These are phyloP conservation scores for Entomyzon cyanotis DNA, from an alignment of 2,113 vertebrate genomes.

Conservation along the genomic window DNA sequence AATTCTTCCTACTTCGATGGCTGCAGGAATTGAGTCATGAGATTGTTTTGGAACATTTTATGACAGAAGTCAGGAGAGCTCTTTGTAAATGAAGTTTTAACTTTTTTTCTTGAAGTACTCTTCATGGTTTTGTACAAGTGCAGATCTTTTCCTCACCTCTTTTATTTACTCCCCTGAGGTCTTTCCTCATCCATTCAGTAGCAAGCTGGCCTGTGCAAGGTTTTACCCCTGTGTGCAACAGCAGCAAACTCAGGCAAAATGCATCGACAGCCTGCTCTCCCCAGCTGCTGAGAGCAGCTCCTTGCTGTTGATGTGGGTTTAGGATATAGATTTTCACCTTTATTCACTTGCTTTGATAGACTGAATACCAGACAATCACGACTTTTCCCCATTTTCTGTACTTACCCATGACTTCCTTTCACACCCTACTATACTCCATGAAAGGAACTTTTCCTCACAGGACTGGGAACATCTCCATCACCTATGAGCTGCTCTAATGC, in stretches of 20 bases:
- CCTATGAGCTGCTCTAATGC: neutral
- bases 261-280: accelerated
- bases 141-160: neutral
- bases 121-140: neutral
- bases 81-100: neutral
- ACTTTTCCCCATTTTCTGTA: neutral
- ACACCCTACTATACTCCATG: accelerated
- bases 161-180: neutral
- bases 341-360: neutral
- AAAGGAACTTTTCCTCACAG: neutral
- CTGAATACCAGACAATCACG: neutral
- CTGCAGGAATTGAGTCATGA: conserved; percentile 3
- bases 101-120: neutral
- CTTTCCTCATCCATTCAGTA: neutral
- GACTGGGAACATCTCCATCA: neutral
- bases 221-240: neutral
- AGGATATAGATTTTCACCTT: neutral
- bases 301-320: neutral
- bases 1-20: conserved; percentile 1
- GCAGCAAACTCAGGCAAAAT: neutral
- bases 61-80: neutral
- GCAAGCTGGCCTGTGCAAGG: neutral
- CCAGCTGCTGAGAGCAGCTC: neutral
- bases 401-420: neutral
- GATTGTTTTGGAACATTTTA: neutral